Evolutionary conservation across 2,888 invertebrate genomes (phyloP).

Genomic region (Exephanes ischioxanthus): DNA sequence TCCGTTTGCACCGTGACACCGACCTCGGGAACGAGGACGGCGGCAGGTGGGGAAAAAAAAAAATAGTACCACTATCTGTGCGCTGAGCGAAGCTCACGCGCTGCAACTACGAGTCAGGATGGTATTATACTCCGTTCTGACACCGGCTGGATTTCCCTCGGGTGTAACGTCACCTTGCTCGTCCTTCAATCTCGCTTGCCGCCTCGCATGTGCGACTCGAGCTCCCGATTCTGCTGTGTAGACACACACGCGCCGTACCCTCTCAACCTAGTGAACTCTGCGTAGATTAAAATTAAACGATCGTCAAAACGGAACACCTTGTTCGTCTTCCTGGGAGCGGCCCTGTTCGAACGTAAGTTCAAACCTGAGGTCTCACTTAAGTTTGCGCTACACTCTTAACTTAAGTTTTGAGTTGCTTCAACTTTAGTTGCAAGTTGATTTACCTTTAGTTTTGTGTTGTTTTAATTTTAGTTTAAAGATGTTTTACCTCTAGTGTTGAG

Average conservation of each 20-base stretch:
- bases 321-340: not conserved
- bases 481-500: too few species aligned
- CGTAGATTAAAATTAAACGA: slow-evolving; percentile 54
- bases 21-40: slow-evolving; percentile 1
- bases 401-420: too few species aligned
- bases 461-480: too few species aligned
- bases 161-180: slow-evolving; percentile 66
- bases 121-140: slow-evolving; percentile 62
- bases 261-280: slow-evolving; percentile 43
- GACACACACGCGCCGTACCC: slow-evolving; percentile 38
- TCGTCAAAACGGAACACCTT: not conserved
- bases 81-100: slow-evolving; percentile 37
- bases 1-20: slow-evolving; percentile 4
- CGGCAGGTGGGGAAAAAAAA: slow-evolving; percentile 57
- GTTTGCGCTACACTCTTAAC: too few species aligned
- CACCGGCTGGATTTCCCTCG: slow-evolving; percentile 75
- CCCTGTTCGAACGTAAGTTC: too few species aligned
- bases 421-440: too few species aligned
- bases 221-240: slow-evolving; percentile 6
- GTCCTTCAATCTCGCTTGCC: slow-evolving; percentile 11
- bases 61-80: slow-evolving; percentile 39
- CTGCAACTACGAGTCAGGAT: slow-evolving; percentile 51
- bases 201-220: slow-evolving; percentile 50
- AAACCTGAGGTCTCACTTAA: too few species aligned
- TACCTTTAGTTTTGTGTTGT: too few species aligned